Evolutionary conservation across 1,140 invertebrate genomes (phyloP).

Genomic region (Drosophila asahinai): DNA sequence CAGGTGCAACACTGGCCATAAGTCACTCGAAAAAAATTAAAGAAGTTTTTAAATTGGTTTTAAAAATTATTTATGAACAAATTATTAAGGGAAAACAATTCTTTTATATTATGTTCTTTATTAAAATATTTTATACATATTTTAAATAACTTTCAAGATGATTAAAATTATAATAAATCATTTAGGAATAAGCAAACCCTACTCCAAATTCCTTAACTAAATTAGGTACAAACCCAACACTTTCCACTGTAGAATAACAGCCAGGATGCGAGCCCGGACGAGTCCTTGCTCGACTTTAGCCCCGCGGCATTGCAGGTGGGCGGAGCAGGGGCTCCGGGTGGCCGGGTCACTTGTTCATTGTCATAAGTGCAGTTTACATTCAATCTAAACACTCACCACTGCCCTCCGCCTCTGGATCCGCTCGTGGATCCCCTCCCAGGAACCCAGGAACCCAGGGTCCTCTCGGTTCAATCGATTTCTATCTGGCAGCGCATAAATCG

Average conservation of each 20-base stretch:
- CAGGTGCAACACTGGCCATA: not conserved
- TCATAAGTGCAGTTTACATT: slow-evolving; percentile 82
- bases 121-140: no score
- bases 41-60: not conserved
- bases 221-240: no score
- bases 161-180: no score
- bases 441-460: slow-evolving; percentile 1
- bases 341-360: slow-evolving; percentile 72
- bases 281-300: slow-evolving; percentile 28
- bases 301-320: slow-evolving; percentile 28
- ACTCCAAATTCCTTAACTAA: not conserved
- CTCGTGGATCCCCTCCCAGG: not conserved
- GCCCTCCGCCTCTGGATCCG: not conserved
- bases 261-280: slow-evolving; percentile 19
- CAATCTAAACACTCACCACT: slow-evolving; percentile 73
- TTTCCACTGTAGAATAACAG: slow-evolving; percentile 6
- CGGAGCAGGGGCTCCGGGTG: not conserved
- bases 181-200: not conserved
- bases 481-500: slow-evolving; percentile 81
- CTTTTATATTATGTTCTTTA: no score
- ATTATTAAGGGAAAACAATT: no score
- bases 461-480: slow-evolving; percentile 75
- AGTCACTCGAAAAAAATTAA: not conserved
- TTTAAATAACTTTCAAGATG: no score
- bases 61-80: no score